phyloP scores from a whole-genome alignment of 2,113 vertebrate species.

The Thunnus thynnus region DNA sequence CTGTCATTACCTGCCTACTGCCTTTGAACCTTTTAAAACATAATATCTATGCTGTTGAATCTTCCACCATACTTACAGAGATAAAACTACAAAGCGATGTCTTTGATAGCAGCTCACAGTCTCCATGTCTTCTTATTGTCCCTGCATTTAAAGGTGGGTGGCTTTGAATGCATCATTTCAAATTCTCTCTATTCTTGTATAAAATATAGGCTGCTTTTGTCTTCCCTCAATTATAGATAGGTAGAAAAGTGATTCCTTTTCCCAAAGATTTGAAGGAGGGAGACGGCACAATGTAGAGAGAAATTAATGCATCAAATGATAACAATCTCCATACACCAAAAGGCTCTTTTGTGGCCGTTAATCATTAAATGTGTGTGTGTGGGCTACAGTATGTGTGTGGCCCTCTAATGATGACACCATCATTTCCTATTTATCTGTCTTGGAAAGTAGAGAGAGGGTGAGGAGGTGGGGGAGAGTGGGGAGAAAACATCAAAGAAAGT shows the following conservation, averaged over 20 bases:
- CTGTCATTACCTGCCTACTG: slow-evolving; percentile 31
- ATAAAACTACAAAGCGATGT: slow-evolving; percentile 39
- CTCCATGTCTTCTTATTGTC: slow-evolving; percentile 32
- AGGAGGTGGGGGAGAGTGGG: not conserved
- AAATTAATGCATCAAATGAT: slow-evolving; percentile 77
- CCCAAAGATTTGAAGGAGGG: slow-evolving; percentile 36
- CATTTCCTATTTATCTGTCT: slow-evolving; percentile 48
- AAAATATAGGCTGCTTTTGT: slow-evolving; percentile 50
- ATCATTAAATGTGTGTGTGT: slow-evolving; percentile 52
- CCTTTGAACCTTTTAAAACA: slow-evolving; percentile 50
- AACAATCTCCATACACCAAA: slow-evolving; percentile 72
- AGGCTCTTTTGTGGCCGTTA: slow-evolving; percentile 71
- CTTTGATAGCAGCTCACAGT: slow-evolving; percentile 35
- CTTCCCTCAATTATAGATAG: slow-evolving; percentile 42
- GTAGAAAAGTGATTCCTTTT: slow-evolving; percentile 37
- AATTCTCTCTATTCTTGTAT: slow-evolving; percentile 58
- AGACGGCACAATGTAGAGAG: slow-evolving; percentile 34
- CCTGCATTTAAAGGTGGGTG: slow-evolving; percentile 43
- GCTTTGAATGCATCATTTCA: slow-evolving; percentile 63
- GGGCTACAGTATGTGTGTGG: slow-evolving; percentile 20
- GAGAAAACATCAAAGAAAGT: slow-evolving; percentile 4
- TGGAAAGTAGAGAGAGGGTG: slow-evolving; percentile 3
- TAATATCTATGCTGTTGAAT: slow-evolving; percentile 54
- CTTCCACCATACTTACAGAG: slow-evolving; percentile 21
- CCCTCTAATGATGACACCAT: slow-evolving; percentile 62